Evolutionary conservation across 1,140 invertebrate species (phyloP), one percentile per base, ranked within the genome.

Genomic region (Pseudachorutes palmiensis): DNA sequence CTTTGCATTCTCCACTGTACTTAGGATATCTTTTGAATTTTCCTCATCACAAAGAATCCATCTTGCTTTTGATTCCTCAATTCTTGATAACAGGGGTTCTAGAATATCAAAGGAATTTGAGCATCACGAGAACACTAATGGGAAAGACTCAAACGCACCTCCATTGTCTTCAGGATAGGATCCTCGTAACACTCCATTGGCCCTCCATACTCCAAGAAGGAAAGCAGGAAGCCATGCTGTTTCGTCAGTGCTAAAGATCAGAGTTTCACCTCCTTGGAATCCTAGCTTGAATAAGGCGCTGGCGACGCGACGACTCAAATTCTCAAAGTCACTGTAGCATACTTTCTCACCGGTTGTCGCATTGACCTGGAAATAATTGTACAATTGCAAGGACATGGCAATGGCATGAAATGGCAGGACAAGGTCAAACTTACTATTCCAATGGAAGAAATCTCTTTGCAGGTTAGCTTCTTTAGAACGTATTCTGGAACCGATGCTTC

Each of bases 251-350:
- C 66, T 66, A 33, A 65, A 72, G 22, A 72, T 32, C 0, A 70
- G 63, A 16, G 62, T 58, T 36, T 70, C 69, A 5, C 69, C 69
- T 51, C 62, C 66, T 61, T 66, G 45, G 32, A 72, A 55, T 3
- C 71, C 71, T 2, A 33, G 62, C 57, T 68, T 72, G 63, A 45
- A 66, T 33, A 72, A 36, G 0, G 55, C 30, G 63, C 71, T 72
- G 1, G 62, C 65, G 26, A 72, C 58, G n/a, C 45, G 58, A 36
- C 59, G n/a, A 1, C 64, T 67, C 5, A 60, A 22, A 12, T 48
- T 22, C 1, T 67, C 66, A 31, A 72, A 63, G 5, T 58, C 24
- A 14, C 33, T 51, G 48, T 19, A 64, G 5, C 12, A 28, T 5
- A 36, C 45, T 1, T 19, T 32, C 48, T 68, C 64, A 2, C 64